A percentile compares a stretch with the other conserved stretches of the same genome.
phyloP scores from a whole-genome alignment of 2,797 vertebrate species.

The Sebastes cheni region DNA sequence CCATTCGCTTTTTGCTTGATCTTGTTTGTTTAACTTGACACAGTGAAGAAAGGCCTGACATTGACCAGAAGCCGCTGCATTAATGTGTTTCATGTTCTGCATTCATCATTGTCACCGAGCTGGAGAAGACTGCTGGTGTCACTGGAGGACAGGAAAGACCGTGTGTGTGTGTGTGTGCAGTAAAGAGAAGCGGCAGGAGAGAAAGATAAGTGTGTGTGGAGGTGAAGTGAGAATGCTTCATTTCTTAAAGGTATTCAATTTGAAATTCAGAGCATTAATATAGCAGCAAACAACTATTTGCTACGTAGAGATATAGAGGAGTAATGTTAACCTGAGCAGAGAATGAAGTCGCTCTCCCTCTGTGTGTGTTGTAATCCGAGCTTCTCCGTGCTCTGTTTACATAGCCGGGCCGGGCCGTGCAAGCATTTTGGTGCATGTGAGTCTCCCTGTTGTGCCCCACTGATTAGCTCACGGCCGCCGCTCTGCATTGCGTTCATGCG shows the following conservation, averaged over 20 bases:
- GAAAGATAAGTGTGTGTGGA: background rate
- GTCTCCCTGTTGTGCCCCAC: too few species aligned
- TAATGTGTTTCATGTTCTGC: constrained; percentile 98
- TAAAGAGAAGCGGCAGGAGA: background rate
- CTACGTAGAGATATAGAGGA: too few species aligned
- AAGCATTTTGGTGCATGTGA: too few species aligned
- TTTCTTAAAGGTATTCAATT: background rate
- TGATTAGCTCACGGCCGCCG: too few species aligned
- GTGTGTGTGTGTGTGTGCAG: constrained; percentile 8
- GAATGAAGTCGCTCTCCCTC: too few species aligned
- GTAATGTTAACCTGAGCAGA: too few species aligned
- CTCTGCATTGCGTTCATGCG: too few species aligned
- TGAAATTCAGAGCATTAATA: background rate
- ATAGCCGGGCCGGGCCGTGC: too few species aligned
- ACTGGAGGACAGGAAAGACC: constrained; percentile 51
- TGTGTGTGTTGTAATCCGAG: too few species aligned
- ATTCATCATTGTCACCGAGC: constrained; percentile 96
- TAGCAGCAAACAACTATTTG: background rate
- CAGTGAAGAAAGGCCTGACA: constrained; percentile 97
- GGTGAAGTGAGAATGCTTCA: background rate
- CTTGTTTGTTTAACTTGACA: constrained; percentile 99
- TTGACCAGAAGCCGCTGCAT: constrained; percentile 95
- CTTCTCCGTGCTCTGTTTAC: too few species aligned
- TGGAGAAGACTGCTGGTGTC: constrained; percentile 80
- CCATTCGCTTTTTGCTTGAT: constrained; percentile 92